Evolutionary conservation across 2,888 invertebrate species (phyloP).

Genomic region (Chymomyza caudatula): DNA sequence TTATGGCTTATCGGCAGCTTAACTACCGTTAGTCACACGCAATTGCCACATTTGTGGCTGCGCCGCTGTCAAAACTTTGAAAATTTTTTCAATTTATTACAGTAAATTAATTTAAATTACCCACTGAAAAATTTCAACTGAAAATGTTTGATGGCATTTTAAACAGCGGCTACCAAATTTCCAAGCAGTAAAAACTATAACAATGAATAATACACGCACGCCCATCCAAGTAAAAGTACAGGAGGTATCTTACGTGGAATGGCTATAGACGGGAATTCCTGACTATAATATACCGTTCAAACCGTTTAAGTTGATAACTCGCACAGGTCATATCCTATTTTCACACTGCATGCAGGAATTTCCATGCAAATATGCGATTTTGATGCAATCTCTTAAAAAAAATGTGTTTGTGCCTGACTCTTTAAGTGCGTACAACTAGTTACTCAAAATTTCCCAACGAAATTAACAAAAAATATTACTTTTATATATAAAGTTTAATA

Average conservation of each 20-base stretch:
- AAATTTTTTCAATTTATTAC: not conserved
- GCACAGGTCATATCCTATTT: no score
- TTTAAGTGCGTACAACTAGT: no score
- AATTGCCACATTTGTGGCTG: not conserved
- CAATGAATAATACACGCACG: not conserved
- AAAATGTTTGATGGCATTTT: not conserved
- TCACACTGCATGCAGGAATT: no score
- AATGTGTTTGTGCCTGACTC: no score
- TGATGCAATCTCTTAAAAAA: no score
- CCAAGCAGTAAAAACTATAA: not conserved
- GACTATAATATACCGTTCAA: no score
- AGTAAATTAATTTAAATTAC: conserved; percentile 45
- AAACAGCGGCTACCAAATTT: not conserved
- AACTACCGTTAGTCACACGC: not conserved
- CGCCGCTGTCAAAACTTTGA: not conserved
- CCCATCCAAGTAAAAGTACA: conserved; percentile 7
- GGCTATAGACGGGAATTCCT: no score
- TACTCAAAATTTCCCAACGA: conserved; percentile 58
- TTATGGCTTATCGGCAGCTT: no score
- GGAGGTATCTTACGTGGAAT: no score
- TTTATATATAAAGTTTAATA: not conserved
- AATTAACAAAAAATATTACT: not conserved
- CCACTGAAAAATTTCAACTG: conserved; percentile 23
- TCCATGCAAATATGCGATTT: no score
- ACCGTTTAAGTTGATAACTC: no score